Evolutionary conservation across 2,113 vertebrate species (phyloP).

Genomic region (Chloebia gouldiae): DNA sequence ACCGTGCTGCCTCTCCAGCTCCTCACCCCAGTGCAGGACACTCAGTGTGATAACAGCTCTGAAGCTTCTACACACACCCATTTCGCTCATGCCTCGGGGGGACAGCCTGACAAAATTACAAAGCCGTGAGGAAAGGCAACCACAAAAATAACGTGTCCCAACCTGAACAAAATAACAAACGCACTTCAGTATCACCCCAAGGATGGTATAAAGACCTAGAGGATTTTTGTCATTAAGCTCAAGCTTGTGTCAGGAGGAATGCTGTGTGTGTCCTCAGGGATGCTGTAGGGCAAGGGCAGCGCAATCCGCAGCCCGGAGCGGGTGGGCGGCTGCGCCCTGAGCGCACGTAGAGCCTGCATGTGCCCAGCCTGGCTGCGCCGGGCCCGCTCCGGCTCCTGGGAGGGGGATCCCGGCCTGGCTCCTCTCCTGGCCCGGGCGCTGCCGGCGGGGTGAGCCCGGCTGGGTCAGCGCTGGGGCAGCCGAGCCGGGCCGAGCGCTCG

Average conservation of each 20-base stretch:
- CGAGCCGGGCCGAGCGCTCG: fast-evolving
- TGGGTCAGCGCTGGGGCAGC: background rate
- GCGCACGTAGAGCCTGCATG: fast-evolving
- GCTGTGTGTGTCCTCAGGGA: background rate
- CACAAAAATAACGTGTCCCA: background rate
- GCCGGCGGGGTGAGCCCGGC: fast-evolving
- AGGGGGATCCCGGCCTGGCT: background rate
- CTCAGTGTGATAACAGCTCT: fast-evolving
- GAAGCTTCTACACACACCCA: background rate
- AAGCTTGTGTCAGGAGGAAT: background rate
- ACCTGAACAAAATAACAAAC: background rate
- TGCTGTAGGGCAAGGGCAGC: fast-evolving
- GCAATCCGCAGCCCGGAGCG: background rate
- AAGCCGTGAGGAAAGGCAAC: background rate
- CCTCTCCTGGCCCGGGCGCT: fast-evolving
- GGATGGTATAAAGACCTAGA: background rate
- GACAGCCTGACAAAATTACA: background rate
- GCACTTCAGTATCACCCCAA: background rate
- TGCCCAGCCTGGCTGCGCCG: fast-evolving
- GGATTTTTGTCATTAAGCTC: background rate
- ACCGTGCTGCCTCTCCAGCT: background rate
- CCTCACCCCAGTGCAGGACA: background rate
- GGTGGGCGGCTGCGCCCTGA: background rate
- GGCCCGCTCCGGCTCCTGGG: fast-evolving
- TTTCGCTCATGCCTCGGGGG: background rate